Evolutionary conservation across 2,113 vertebrate genomes (phyloP).

Genomic region (Columba janthina): DNA sequence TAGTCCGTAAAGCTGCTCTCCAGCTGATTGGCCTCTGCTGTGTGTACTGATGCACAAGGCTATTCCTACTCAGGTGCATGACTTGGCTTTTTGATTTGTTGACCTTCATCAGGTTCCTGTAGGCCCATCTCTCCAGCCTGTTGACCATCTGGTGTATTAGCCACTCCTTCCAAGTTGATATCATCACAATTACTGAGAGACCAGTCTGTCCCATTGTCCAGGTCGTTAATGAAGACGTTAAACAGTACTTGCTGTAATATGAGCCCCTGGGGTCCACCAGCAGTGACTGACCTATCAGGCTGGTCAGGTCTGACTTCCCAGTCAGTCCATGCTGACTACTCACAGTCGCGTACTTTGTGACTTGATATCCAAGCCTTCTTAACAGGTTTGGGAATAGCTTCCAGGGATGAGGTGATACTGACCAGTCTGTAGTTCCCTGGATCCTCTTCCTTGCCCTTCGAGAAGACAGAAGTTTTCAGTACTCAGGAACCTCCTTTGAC

Average conservation of each 20-base stretch:
- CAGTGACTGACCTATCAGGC: not conserved
- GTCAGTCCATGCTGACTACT: not conserved
- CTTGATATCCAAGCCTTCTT: not conserved
- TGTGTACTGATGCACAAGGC: not conserved
- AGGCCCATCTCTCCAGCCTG: not conserved
- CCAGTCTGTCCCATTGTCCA: not conserved
- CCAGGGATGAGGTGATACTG: not conserved
- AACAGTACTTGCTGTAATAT: too few species aligned
- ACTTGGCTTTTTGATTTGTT: not conserved
- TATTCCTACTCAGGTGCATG: not conserved
- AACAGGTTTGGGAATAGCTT: not conserved
- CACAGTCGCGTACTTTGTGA: fast-evolving
- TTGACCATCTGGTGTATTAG: not conserved
- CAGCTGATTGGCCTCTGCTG: not conserved
- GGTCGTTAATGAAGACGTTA: not conserved
- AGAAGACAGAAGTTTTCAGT: not conserved
- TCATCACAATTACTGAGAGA: not conserved
- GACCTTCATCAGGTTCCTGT: not conserved
- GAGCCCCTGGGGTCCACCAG: not conserved
- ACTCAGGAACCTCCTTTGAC: not conserved
- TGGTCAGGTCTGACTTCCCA: not conserved
- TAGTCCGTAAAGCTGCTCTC: not conserved
- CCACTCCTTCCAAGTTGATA: not conserved
- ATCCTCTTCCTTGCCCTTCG: not conserved
- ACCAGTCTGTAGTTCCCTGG: not conserved